Conservation (phyloP, 2,888 invertebrate genomes). For the Pristionchus arcanus region DNA sequence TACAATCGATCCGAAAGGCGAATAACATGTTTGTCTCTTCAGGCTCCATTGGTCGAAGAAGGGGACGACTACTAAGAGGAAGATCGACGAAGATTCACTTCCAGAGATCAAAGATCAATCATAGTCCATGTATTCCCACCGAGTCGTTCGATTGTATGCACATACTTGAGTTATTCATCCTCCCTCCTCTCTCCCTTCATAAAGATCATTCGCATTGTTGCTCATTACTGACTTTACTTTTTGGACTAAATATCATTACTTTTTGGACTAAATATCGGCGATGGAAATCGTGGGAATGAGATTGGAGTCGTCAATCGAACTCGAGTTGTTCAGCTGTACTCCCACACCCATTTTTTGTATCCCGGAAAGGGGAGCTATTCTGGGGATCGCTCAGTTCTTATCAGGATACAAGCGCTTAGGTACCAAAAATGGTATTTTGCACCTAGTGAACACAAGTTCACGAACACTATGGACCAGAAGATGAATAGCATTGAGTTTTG, state of each 20-base stretch:
- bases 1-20: slow-evolving; percentile 27
- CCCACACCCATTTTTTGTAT: slow-evolving; percentile 41
- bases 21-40: slow-evolving; percentile 35
- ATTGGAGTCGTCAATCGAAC: slow-evolving; percentile 59
- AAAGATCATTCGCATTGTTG: slow-evolving; percentile 10
- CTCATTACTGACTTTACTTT: neutral
- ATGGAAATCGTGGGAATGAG: neutral
- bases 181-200: neutral
- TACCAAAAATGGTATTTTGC: too few species aligned
- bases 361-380: too few species aligned
- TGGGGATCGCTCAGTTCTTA: too few species aligned
- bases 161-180: slow-evolving; percentile 12
- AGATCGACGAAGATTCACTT: neutral
- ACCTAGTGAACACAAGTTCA: too few species aligned
- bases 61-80: slow-evolving; percentile 16
- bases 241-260: neutral
- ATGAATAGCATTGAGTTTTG: too few species aligned
- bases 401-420: too few species aligned
- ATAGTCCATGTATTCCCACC: neutral
- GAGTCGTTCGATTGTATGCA: neutral
- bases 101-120: slow-evolving; percentile 3
- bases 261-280: neutral
- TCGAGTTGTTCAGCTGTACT: slow-evolving; percentile 60
- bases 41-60: neutral
- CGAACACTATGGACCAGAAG: too few species aligned